Base-by-base conservation (phyloP, 2,797 vertebrate genomes). In the Sebastes oblongus region DNA sequence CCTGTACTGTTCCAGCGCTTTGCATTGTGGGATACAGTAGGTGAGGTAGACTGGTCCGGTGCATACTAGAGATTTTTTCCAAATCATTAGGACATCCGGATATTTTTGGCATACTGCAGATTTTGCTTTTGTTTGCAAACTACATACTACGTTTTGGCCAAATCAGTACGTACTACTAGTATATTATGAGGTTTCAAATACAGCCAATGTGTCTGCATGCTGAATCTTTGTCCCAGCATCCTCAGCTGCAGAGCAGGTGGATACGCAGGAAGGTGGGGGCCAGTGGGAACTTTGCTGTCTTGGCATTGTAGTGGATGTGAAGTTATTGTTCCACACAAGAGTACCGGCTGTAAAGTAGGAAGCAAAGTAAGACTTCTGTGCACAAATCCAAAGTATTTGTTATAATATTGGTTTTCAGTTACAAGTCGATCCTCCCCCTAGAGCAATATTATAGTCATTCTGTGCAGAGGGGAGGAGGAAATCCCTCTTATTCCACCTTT, bases 401-500 rank as follows among this genome's bases (percentile, higher is more conserved):
- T 78, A 55, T 71, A 77, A 77, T 16, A 61, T 46, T 81, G 59
- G 11, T 64, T 81, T 75, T 36, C 16, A 72, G 61, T 32, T 79
- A 39, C 16, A 79, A 22, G 29, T 59, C 22, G 5, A 13, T 75
- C 0, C n/a, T 70, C 75, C 52, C 39, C 50, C 20, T 12, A 20
- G 29, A 72, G 29, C 62, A 67, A 72, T 66, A 82, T 69, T 58
- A 56, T 36, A 60, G 30, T 80, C 9, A 80, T 70, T 80, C 27
- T 69, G 58, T 59, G 52, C 4, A 20, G 54, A 68, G 20, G 24
- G 13, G 55, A 70, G 62, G 6, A 75, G 32, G 68, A 81, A 81
- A 65, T 65, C 36, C 64, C 36, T 55, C 27, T 39, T 75, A 64
- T 82, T 84, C 24, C 64, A 59, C 71, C 66, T 87, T 75, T 82